These are phyloP conservation scores for Tricholauxania praeusta DNA, from an alignment of 2,888 invertebrate species.

Conservation along the genomic window DNA sequence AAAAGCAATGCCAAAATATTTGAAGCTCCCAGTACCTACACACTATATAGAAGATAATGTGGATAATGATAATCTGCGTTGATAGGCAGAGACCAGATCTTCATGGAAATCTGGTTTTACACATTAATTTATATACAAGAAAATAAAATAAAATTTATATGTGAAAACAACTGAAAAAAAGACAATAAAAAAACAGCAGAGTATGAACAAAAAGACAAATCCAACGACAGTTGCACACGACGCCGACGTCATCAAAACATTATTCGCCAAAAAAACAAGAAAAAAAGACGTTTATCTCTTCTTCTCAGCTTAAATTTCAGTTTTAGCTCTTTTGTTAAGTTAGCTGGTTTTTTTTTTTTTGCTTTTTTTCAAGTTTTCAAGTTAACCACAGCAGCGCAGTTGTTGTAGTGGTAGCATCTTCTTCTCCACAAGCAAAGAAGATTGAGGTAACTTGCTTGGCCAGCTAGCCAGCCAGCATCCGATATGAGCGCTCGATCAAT, in stretches of 20 bases:
- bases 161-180: neutral
- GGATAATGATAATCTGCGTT: neutral
- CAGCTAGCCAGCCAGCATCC: constrained; percentile 36
- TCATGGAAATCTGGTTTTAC: constrained; percentile 53
- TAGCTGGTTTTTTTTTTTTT: neutral
- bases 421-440: constrained; percentile 20
- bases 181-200: neutral
- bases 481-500: constrained; percentile 47
- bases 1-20: constrained; percentile 5
- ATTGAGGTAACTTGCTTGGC: constrained; percentile 23
- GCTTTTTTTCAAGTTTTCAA: constrained; percentile 11
- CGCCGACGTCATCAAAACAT: constrained; percentile 9
- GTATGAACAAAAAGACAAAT: constrained; percentile 7
- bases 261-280: constrained; percentile 24
- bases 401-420: constrained; percentile 11
- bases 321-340: constrained; percentile 5
- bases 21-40: constrained; percentile 18
- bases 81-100: constrained; percentile 46
- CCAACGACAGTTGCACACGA: constrained; percentile 7
- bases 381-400: constrained; percentile 17
- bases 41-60: constrained; percentile 15
- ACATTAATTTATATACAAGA: constrained; percentile 29
- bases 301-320: constrained; percentile 7
- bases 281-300: constrained; percentile 12
- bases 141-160: constrained; percentile 10